These are phyloP conservation scores for Tinea trinotella DNA, from an alignment of 2,888 invertebrate genomes.

Conservation along the genomic window DNA sequence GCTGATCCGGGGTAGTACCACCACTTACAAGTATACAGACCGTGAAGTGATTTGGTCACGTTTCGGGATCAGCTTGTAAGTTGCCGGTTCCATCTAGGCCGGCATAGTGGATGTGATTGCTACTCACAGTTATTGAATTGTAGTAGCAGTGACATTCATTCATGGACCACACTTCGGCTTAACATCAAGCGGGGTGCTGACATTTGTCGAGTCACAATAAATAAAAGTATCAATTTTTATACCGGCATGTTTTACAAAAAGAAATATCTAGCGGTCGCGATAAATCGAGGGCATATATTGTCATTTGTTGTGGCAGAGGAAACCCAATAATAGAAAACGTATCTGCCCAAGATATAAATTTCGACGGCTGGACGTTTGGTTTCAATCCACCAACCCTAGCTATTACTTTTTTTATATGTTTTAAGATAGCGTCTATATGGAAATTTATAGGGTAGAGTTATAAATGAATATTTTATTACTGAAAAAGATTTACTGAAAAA, in stretches of 20 bases:
- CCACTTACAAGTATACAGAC: too few relatives aligned
- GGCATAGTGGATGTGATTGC: too few relatives aligned
- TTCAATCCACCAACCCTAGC: conserved; percentile 10
- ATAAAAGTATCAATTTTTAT: conserved; percentile 7
- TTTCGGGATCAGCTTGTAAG: too few relatives aligned
- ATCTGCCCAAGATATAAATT: conserved; percentile 24
- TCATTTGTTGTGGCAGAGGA: conserved; percentile 31
- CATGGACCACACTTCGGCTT: too few relatives aligned
- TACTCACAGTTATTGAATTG: too few relatives aligned
- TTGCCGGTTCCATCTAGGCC: too few relatives aligned
- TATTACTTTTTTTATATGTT: conserved; percentile 14
- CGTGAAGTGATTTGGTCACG: too few relatives aligned
- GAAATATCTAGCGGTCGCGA: neutral
- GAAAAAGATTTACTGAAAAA: too few relatives aligned
- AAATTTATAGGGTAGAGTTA: neutral
- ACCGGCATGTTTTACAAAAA: conserved; percentile 8
- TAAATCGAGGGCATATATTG: conserved; percentile 23
- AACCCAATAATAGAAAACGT: conserved; percentile 29
- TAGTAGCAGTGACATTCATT: too few relatives aligned
- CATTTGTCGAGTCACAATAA: too few relatives aligned
- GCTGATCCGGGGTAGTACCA: too few relatives aligned
- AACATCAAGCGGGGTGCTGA: too few relatives aligned
- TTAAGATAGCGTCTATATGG: neutral
- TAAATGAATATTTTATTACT: conserved; percentile 3
- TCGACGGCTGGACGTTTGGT: conserved; percentile 18